These are phyloP conservation scores for Naja naja DNA, from an alignment of 2,113 vertebrate species.

Conservation along the genomic window DNA sequence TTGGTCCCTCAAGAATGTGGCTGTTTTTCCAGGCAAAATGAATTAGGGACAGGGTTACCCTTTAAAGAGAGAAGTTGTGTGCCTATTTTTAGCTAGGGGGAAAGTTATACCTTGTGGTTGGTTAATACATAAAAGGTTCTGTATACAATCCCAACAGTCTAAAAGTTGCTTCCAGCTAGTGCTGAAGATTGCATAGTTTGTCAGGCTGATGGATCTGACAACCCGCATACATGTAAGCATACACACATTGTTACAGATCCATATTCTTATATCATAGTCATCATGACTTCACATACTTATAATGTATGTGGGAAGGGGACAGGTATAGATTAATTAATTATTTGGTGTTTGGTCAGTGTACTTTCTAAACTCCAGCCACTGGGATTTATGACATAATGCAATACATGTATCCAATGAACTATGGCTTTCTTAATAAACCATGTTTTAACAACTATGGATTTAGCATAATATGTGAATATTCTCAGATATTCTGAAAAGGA, in stretches of 20 bases:
- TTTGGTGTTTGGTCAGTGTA: background rate
- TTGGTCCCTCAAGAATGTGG: background rate
- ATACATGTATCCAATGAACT: background rate
- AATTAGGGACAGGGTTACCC: background rate
- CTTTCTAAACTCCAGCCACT: background rate
- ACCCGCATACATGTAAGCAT: background rate
- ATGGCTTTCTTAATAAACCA: background rate
- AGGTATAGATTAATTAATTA: background rate
- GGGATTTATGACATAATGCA: background rate
- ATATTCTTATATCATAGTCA: background rate
- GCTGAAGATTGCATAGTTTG: background rate
- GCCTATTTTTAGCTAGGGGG: background rate
- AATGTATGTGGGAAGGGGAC: background rate
- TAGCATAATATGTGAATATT: background rate
- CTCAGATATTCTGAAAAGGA: background rate
- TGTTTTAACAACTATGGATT: background rate
- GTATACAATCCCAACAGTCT: background rate
- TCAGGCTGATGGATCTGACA: background rate
- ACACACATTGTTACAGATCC: background rate
- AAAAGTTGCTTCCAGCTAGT: background rate
- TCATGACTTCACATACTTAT: background rate
- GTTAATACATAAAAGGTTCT: background rate
- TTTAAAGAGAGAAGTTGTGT: background rate
- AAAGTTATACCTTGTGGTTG: background rate
- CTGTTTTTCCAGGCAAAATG: background rate